Evolutionary conservation across 2,888 invertebrate species (phyloP).

Genomic region (Argynnis bischoffii): DNA sequence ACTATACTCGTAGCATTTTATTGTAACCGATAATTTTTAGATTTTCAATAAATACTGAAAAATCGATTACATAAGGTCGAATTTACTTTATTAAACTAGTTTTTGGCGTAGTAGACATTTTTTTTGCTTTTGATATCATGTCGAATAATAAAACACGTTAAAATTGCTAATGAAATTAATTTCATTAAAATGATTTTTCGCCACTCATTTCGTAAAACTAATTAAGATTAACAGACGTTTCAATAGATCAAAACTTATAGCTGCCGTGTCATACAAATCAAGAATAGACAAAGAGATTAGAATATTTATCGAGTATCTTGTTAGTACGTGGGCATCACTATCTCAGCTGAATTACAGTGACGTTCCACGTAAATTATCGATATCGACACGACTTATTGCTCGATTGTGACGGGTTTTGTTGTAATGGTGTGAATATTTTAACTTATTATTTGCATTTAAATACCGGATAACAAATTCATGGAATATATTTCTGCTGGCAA

Average conservation of each 20-base stretch:
- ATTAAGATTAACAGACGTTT: no score
- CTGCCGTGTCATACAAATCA: neutral
- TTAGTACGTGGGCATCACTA: conserved; percentile 79
- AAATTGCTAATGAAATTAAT: no score
- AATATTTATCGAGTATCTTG: conserved; percentile 71
- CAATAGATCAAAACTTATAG: conserved; percentile 1
- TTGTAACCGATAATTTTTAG: no score
- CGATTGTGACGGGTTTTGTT: conserved; percentile 54
- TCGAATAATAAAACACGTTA: no score
- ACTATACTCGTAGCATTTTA: no score
- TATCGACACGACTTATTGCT: conserved; percentile 51
- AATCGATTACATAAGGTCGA: no score
- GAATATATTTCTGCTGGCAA: conserved; percentile 3
- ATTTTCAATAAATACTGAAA: no score
- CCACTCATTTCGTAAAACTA: no score
- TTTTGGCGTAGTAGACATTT: no score
- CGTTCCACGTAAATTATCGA: conserved; percentile 75
- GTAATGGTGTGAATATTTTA: conserved; percentile 48
- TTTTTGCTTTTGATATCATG: no score
- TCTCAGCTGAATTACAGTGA: conserved; percentile 78
- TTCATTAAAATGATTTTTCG: no score
- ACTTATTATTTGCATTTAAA: conserved; percentile 47
- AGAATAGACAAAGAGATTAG: conserved; percentile 53
- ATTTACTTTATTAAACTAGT: no score
- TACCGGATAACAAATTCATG: conserved; percentile 37